Evolutionary conservation across 1,140 invertebrate species (phyloP).

Genomic region (Dinoponera quadriceps): DNA sequence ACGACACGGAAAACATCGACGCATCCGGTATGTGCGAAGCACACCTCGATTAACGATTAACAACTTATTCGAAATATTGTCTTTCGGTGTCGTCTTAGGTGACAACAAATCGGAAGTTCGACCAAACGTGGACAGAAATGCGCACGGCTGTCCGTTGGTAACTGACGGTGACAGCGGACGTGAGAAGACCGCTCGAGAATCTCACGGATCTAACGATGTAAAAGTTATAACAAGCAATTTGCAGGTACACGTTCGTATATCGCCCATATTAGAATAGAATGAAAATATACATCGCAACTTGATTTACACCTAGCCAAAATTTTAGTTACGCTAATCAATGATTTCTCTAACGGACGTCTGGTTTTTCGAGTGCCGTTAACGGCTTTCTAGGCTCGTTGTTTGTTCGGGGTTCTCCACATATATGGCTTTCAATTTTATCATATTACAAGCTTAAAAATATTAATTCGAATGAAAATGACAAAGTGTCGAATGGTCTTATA

Average conservation of each 20-base stretch:
- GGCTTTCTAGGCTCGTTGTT: too few species aligned
- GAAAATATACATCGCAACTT: background rate
- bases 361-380: too few species aligned
- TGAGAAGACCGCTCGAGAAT: background rate
- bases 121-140: background rate
- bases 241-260: background rate
- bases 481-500: too few species aligned
- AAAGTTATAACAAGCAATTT: background rate
- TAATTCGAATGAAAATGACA: too few species aligned
- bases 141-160: background rate
- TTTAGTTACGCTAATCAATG: too few species aligned
- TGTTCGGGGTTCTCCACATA: too few species aligned
- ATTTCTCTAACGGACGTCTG: too few species aligned
- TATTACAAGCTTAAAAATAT: too few species aligned
- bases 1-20: background rate
- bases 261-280: background rate
- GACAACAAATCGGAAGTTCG: constrained; percentile 2
- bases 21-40: background rate
- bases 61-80: background rate
- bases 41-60: background rate
- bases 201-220: background rate
- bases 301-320: too few species aligned
- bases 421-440: too few species aligned
- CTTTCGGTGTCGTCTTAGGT: background rate
- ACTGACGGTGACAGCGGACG: background rate